Evolutionary conservation across 2,113 vertebrate species (phyloP).

Genomic region (Thunnus maccoyii): DNA sequence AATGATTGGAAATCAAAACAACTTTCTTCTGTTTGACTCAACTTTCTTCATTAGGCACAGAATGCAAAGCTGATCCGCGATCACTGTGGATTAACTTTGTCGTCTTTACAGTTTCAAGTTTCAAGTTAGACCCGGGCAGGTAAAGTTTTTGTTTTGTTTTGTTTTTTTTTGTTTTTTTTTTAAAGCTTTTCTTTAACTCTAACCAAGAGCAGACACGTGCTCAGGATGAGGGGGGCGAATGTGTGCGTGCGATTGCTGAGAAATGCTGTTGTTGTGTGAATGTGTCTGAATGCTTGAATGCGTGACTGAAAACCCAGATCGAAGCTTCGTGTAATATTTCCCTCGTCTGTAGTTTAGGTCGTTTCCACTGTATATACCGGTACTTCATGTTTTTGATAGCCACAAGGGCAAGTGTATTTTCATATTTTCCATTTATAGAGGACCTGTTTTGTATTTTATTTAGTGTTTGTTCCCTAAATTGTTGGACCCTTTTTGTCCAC

Average conservation of each 20-base stretch:
- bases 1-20: slow-evolving; percentile 37
- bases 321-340: slow-evolving; percentile 73
- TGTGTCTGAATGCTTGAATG: slow-evolving; percentile 62
- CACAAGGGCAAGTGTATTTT: slow-evolving; percentile 86
- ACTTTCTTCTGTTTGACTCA: slow-evolving; percentile 11
- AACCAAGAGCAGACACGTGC: slow-evolving; percentile 49
- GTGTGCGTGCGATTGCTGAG: slow-evolving; percentile 28
- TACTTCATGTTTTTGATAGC: slow-evolving; percentile 87
- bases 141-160: not conserved
- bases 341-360: slow-evolving; percentile 72
- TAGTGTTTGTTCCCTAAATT: slow-evolving; percentile 75
- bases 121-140: slow-evolving; percentile 38
- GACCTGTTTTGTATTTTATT: slow-evolving; percentile 86
- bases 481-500: slow-evolving; percentile 83
- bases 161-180: slow-evolving; percentile 3
- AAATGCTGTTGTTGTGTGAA: slow-evolving; percentile 35
- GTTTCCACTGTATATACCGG: slow-evolving; percentile 85
- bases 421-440: slow-evolving; percentile 88
- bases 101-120: slow-evolving; percentile 40
- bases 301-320: slow-evolving; percentile 66
- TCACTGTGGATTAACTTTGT: slow-evolving; percentile 42
- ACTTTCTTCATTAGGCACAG: slow-evolving; percentile 29
- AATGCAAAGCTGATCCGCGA: slow-evolving; percentile 42
- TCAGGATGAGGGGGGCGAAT: slow-evolving; percentile 39
- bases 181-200: slow-evolving; percentile 59